These are phyloP conservation scores for Drosophila obscura DNA, from an alignment of 1,140 invertebrate species.

Conservation along the genomic window DNA sequence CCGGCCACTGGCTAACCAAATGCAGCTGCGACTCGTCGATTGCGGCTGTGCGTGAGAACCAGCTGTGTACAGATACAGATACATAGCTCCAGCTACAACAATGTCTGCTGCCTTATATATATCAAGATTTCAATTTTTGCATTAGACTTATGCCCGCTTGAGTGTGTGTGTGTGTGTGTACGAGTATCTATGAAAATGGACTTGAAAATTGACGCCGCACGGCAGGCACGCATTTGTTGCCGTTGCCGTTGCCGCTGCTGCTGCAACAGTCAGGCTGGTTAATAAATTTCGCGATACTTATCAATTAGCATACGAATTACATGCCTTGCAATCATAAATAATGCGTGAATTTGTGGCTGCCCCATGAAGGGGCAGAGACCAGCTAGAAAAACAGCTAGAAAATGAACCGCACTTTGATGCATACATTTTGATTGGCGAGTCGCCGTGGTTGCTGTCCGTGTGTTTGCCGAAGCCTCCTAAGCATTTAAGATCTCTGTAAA, in stretches of 20 bases:
- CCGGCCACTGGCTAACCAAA: slow-evolving; percentile 53
- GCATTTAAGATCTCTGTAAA: slow-evolving; percentile 65
- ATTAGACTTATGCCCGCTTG: slow-evolving; percentile 41
- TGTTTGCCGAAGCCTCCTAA: slow-evolving; percentile 19
- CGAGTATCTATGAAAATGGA: slow-evolving; percentile 16
- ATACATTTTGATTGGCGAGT: slow-evolving; percentile 66
- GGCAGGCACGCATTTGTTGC: slow-evolving; percentile 76
- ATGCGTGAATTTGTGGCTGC: slow-evolving; percentile 71
- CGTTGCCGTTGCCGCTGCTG: slow-evolving; percentile 24
- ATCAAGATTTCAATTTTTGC: slow-evolving; percentile 80
- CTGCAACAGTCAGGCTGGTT: slow-evolving; percentile 55
- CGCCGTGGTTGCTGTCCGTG: slow-evolving; percentile 9
- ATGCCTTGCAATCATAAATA: slow-evolving; percentile 83
- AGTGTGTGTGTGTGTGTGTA: slow-evolving; percentile 28
- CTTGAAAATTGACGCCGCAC: slow-evolving; percentile 79
- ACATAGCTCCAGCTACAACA: slow-evolving; percentile 19
- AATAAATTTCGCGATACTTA: slow-evolving; percentile 83
- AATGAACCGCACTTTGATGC: slow-evolving; percentile 58
- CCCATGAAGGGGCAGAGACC: slow-evolving; percentile 47
- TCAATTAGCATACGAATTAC: slow-evolving; percentile 83
- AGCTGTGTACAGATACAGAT: slow-evolving; percentile 47
- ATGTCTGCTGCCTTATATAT: slow-evolving; percentile 69
- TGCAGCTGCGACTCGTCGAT: slow-evolving; percentile 61
- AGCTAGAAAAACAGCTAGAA: slow-evolving; percentile 36
- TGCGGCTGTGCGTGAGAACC: slow-evolving; percentile 73